Base-by-base conservation (phyloP, 2,797 vertebrate genomes). In the Ctenochaetus hawaiiensis region DNA sequence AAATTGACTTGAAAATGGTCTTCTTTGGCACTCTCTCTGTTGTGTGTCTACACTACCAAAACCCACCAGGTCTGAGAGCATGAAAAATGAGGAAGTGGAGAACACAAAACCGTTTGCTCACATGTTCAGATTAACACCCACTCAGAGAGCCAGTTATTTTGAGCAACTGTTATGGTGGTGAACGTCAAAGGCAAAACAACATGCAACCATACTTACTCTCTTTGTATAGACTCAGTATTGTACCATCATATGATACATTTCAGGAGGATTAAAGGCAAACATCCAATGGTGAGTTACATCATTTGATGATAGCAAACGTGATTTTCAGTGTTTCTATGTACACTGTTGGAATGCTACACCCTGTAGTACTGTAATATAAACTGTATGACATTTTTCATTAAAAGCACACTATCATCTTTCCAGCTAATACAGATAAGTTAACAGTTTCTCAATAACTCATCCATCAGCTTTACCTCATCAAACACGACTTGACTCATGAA, bases 381-480 rank as follows among this genome's bases (percentile, higher is more conserved):
- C 26, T 20, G 37, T 68, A 64, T 74, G 51, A 44, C 78, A 66
- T 14, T 18, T 39, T 63, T 65, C 26, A 22, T 77, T 20, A 51
- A 45, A 78, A 47, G 54, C 41, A 45, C 72, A 63, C 26, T 37
- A 45, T 69, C 37, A 48, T 57, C 22, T 63, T 75, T 66, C 64
- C 66, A 53, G 47, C 47, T 49, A 65, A 77, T 73, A 48, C 43
- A 43, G 37, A 66, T 41, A 70, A 47, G 62, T 73, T 39, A 22
- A 37, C 57, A 34, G 34, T 22, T 20, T 49, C 57, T 0, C 18
- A 16, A 0, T 47, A 34, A 52, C 18, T 47, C 23, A 45, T 20
- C 30, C 14, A 5, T 47, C 51, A 47, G 30, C 59, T 66, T 72
- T 10, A 23, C 22, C 65, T 52, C 20, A 9, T 61, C 61, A 77